Evolutionary conservation across 2,888 invertebrate genomes (phyloP).

Genomic region (Acleris laterana): DNA sequence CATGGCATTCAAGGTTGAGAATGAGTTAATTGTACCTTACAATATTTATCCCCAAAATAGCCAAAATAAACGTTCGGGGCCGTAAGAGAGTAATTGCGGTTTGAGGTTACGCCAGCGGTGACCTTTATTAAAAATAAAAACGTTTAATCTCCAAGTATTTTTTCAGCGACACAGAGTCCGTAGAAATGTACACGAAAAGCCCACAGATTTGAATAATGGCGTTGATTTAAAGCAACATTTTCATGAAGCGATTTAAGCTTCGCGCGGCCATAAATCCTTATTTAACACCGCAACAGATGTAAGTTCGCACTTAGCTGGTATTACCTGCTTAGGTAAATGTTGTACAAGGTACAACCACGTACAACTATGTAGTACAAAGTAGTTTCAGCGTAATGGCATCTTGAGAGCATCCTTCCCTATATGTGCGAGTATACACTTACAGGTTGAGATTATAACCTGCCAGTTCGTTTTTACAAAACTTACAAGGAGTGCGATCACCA

Average conservation of each 20-base stretch:
- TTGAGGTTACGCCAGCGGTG: too few species aligned
- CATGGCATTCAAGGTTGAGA: too few species aligned
- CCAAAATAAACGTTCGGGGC: too few species aligned
- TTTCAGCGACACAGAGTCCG: too few species aligned
- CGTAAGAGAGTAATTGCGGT: too few species aligned
- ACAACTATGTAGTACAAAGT: constrained; percentile 20
- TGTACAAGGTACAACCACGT: constrained; percentile 25
- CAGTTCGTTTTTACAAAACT: too few species aligned
- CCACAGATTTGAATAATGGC: background rate
- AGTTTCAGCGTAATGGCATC: background rate
- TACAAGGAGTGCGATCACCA: too few species aligned
- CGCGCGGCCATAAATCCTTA: constrained; percentile 6
- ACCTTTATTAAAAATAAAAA: too few species aligned
- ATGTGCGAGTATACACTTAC: background rate
- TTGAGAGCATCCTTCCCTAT: constrained; percentile 9
- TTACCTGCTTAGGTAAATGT: constrained; percentile 17
- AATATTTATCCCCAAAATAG: too few species aligned
- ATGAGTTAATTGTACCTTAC: too few species aligned
- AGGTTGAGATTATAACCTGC: background rate
- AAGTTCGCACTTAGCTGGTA: constrained; percentile 14
- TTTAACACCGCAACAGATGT: constrained; percentile 5
- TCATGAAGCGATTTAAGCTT: constrained; percentile 5
- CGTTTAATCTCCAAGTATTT: too few species aligned
- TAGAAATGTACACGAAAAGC: too few species aligned
- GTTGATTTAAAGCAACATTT: constrained; percentile 2